These are phyloP conservation scores for Lota lota DNA, from an alignment of 2,113 vertebrate genomes.

Conservation along the genomic window DNA sequence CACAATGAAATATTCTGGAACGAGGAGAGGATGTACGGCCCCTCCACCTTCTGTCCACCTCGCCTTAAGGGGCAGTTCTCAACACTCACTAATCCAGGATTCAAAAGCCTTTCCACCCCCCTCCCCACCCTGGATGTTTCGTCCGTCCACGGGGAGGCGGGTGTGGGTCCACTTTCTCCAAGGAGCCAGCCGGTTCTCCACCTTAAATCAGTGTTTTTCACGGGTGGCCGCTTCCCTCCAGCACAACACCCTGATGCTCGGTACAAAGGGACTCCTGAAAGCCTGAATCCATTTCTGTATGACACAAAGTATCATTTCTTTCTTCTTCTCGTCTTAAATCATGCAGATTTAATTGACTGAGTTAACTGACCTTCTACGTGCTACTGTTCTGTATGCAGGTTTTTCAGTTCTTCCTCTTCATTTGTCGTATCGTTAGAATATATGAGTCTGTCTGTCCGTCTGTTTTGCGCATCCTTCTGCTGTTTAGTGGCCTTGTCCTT, in stretches of 20 bases:
- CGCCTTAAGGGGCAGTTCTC: conserved; percentile 44
- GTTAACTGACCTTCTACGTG: conserved; percentile 20
- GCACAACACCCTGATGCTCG: background rate
- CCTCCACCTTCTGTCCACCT: conserved; percentile 9
- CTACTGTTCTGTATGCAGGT: conserved; percentile 52
- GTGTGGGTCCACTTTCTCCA: background rate
- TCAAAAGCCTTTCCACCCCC: conserved; percentile 21
- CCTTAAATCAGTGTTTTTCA: conserved; percentile 39
- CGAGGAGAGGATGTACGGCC: background rate
- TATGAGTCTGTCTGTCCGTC: conserved; percentile 31
- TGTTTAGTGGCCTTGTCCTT: conserved; percentile 36
- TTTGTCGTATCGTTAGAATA: conserved; percentile 28
- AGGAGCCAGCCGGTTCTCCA: background rate
- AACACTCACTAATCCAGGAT: conserved; percentile 30
- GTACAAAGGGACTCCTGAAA: background rate
- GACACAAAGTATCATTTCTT: conserved; percentile 26
- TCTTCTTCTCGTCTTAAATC: conserved; percentile 15
- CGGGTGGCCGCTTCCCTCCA: conserved; percentile 23
- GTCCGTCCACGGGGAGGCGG: too few relatives aligned
- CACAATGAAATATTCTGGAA: background rate
- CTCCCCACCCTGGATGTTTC: too few relatives aligned
- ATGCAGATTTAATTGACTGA: conserved; percentile 10
- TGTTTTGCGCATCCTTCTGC: conserved; percentile 12
- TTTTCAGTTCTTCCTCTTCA: conserved; percentile 8
- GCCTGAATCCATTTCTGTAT: conserved; percentile 24